Conservation (phyloP, 2,113 vertebrate species). For the Apeltes quadracus region DNA sequence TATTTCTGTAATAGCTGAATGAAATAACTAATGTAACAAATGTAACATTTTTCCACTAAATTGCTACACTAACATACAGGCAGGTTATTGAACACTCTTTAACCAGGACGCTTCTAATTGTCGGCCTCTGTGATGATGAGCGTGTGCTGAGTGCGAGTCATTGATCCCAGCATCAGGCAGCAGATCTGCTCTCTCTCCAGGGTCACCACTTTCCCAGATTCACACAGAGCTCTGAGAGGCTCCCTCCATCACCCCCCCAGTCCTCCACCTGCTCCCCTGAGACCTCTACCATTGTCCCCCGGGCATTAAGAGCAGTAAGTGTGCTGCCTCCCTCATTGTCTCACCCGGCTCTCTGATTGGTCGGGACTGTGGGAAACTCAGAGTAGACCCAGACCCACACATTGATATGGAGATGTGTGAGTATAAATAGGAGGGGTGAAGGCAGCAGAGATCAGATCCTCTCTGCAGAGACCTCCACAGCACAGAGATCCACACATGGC, state of each 20-base stretch:
- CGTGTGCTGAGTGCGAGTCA: constrained; percentile 15
- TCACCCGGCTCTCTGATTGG: neutral
- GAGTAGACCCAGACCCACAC: constrained; percentile 46
- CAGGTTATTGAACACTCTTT: too few relatives aligned
- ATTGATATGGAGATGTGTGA: constrained; percentile 2
- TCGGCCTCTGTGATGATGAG: neutral
- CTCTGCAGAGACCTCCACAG: neutral
- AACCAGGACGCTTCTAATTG: too few relatives aligned
- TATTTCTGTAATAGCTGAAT: too few relatives aligned
- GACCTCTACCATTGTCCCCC: constrained; percentile 43
- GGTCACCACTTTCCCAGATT: constrained; percentile 75
- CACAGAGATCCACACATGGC: constrained; percentile 22
- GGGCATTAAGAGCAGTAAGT: neutral
- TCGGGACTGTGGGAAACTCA: constrained; percentile 72
- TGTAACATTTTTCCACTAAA: too few relatives aligned
- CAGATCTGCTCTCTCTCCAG: constrained; percentile 38
- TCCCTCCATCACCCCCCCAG: constrained; percentile 25
- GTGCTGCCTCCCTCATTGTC: neutral
- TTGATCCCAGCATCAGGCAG: constrained; percentile 50
- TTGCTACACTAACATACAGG: too few relatives aligned
- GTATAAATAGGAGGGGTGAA: neutral
- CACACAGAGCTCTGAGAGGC: constrained; percentile 52
- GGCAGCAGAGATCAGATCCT: neutral
- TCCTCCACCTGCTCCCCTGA: constrained; percentile 61
- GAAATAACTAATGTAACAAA: too few relatives aligned